Conservation (phyloP, 2,888 invertebrate genomes). For the Drosophila leonis region DNA sequence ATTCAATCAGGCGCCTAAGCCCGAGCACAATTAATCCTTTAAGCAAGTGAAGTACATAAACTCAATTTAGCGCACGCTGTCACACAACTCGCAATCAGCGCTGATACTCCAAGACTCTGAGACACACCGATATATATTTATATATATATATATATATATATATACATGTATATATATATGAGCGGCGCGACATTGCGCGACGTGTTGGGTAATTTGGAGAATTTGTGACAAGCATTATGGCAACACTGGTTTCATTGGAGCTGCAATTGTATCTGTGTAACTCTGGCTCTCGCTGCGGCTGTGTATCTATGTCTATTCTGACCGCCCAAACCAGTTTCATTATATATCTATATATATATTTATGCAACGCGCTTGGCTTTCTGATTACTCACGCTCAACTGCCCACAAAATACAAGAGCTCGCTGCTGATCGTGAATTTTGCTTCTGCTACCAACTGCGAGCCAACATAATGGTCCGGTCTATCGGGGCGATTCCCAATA, state of each 20-base stretch:
- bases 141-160: slow-evolving; percentile 36
- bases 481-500: slow-evolving; percentile 41
- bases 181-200: slow-evolving; percentile 45
- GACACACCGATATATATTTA: slow-evolving; percentile 33
- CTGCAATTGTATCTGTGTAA: slow-evolving; percentile 29
- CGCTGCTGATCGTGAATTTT: slow-evolving; percentile 71
- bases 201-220: slow-evolving; percentile 82
- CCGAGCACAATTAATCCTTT: slow-evolving; percentile 68
- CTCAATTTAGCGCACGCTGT: slow-evolving; percentile 73
- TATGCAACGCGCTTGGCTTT: slow-evolving; percentile 80
- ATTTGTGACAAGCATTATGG: slow-evolving; percentile 82
- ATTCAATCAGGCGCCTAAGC: slow-evolving; percentile 50
- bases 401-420: slow-evolving; percentile 55
- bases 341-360: slow-evolving; percentile 54
- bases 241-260: slow-evolving; percentile 66
- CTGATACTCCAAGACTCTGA: slow-evolving; percentile 25
- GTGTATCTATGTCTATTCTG: slow-evolving; percentile 48
- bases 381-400: slow-evolving; percentile 81
- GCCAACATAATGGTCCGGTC: slow-evolving; percentile 57
- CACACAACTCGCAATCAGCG: slow-evolving; percentile 81
- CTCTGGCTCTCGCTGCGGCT: slow-evolving; percentile 9
- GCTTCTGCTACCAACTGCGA: slow-evolving; percentile 37
- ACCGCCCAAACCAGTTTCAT: slow-evolving; percentile 77
- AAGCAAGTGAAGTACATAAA: slow-evolving; percentile 66
- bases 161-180: slow-evolving; percentile 26